Percentiles rank a stretch among this genome's conserved stretches.
Conservation (phyloP, 2,888 invertebrate genomes). For the Prionchulus punctatus region DNA sequence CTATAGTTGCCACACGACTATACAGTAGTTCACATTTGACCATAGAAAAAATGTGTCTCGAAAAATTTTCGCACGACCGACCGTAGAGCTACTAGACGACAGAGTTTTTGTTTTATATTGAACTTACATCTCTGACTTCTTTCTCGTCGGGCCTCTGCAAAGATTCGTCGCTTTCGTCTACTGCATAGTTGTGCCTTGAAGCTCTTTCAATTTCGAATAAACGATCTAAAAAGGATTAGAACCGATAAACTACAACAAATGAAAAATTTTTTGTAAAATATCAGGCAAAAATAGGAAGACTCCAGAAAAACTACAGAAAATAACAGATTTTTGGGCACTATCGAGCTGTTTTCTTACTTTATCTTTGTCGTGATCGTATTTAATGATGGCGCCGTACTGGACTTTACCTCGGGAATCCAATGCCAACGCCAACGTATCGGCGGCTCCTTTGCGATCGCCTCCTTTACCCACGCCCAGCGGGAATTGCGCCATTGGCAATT, state of each 20-base stretch:
- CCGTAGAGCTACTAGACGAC: no score
- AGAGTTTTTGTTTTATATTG: no score
- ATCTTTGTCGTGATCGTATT: slow-evolving; percentile 83
- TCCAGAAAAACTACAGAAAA: slow-evolving; percentile 7
- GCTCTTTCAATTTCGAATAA: slow-evolving; percentile 77
- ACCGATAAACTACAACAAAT: no score
- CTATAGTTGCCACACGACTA: no score
- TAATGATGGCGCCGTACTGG: slow-evolving; percentile 83
- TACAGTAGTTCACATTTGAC: no score
- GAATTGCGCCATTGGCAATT: slow-evolving; percentile 87
- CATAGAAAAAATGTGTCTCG: no score
- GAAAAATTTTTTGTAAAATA: no score
- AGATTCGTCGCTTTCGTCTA: slow-evolving; percentile 73
- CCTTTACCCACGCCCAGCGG: slow-evolving; percentile 71
- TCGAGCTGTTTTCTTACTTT: slow-evolving; percentile 51
- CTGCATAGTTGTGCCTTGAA: slow-evolving; percentile 76
- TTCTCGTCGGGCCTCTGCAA: slow-evolving; percentile 70
- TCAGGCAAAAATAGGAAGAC: no score
- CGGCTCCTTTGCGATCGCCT: slow-evolving; percentile 31
- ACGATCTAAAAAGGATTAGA: slow-evolving; percentile 48
- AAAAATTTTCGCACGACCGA: no score
- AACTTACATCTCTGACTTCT: slow-evolving; percentile 51
- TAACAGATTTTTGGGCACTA: no score
- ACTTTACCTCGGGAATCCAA: slow-evolving; percentile 68
- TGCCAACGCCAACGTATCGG: slow-evolving; percentile 39